A percentile compares a stretch with the other conserved stretches of the same genome.
Conservation (phyloP, 2,797 vertebrate genomes). For the Toxotes lorentzi region DNA sequence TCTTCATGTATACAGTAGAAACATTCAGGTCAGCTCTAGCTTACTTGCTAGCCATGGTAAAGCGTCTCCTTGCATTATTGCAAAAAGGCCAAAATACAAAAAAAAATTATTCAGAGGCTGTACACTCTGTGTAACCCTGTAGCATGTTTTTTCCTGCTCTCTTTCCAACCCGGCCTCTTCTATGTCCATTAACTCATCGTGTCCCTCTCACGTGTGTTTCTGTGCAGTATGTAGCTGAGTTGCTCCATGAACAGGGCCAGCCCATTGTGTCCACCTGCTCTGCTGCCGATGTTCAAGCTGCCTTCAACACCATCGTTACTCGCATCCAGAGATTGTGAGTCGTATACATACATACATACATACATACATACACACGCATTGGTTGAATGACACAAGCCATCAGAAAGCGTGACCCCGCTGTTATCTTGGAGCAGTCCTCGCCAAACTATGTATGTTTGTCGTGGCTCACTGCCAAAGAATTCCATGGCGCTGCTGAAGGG, state of each 20-base stretch:
- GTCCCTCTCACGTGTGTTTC: slow-evolving; percentile 55
- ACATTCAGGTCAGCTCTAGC: neutral
- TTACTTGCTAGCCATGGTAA: neutral
- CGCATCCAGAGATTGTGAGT: slow-evolving; percentile 90
- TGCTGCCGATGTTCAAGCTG: slow-evolving; percentile 86
- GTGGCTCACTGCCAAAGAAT: slow-evolving; percentile 38
- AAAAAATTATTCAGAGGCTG: neutral
- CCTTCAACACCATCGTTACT: slow-evolving; percentile 89
- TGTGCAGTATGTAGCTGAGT: slow-evolving; percentile 84
- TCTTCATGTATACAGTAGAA: neutral
- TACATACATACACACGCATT: slow-evolving; percentile 4
- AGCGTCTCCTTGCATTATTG: slow-evolving; percentile 3
- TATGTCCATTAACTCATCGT: slow-evolving; percentile 37
- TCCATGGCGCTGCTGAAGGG: slow-evolving; percentile 32
- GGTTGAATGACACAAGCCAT: slow-evolving; percentile 21
- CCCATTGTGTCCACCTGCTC: slow-evolving; percentile 88
- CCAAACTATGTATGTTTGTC: slow-evolving; percentile 27
- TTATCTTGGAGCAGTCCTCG: slow-evolving; percentile 1
- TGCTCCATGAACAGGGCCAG: slow-evolving; percentile 85
- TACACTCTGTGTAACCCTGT: neutral
- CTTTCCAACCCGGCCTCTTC: slow-evolving; percentile 17
- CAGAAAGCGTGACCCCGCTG: slow-evolving; percentile 6
- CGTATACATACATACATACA: neutral
- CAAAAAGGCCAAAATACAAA: neutral
- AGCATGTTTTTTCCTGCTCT: slow-evolving; percentile 24